phyloP scores from a whole-genome alignment of 2,888 invertebrate genomes.

The Pristionchus entomophagus region DNA sequence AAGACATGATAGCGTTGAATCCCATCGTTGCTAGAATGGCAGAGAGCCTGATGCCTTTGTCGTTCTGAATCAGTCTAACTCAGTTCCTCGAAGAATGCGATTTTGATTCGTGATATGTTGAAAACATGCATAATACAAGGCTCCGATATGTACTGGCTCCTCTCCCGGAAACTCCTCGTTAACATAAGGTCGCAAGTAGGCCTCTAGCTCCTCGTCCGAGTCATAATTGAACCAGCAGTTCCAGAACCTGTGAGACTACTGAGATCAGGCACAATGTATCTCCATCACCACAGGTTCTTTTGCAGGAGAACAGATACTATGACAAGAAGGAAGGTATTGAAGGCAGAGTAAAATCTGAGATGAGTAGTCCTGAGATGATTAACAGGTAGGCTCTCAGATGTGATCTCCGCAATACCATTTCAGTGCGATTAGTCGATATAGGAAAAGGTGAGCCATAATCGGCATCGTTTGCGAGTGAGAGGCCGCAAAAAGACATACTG shows the following conservation, averaged over 20 bases:
- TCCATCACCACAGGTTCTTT: background rate
- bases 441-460: background rate
- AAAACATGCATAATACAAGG: background rate
- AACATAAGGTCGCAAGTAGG: background rate
- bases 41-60: background rate
- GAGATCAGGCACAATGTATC: background rate
- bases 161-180: background rate
- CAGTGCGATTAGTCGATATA: slow-evolving; percentile 2
- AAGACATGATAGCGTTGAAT: background rate
- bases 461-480: background rate
- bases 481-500: background rate
- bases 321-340: background rate
- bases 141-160: background rate
- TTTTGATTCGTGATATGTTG: background rate
- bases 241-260: background rate
- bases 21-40: background rate
- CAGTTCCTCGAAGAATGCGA: too few relatives aligned
- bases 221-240: background rate
- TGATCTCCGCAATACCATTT: background rate
- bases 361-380: background rate
- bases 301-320: background rate
- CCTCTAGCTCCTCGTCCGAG: background rate
- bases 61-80: background rate
- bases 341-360: background rate
- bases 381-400: background rate